Evolutionary conservation across 2,113 vertebrate genomes (phyloP).

Genomic region (Aphyosemion australe): DNA sequence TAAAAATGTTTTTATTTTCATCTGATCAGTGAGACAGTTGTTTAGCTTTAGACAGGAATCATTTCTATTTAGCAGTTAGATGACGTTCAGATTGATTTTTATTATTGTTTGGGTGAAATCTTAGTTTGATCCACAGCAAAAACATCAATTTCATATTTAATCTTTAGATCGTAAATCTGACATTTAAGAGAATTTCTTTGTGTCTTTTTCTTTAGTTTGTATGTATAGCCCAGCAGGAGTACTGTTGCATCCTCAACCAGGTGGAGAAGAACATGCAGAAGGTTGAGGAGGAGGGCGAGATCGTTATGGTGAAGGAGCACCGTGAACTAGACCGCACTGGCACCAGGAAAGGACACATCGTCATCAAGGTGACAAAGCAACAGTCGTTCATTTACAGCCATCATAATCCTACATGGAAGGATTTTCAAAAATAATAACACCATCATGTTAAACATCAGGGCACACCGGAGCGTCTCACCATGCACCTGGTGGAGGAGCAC

Average conservation of each 20-base stretch:
- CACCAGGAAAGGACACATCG: slow-evolving; percentile 98
- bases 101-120: too few relatives aligned
- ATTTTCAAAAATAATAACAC: background rate
- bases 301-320: slow-evolving; percentile 99
- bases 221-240: slow-evolving; percentile 98
- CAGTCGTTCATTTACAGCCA: background rate
- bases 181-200: background rate
- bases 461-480: slow-evolving; percentile 93
- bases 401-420: background rate
- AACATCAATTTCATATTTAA: too few relatives aligned
- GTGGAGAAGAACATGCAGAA: slow-evolving; percentile 99
- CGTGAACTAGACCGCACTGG: slow-evolving; percentile 96
- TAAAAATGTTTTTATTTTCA: slow-evolving; percentile 16
- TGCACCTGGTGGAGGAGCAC: slow-evolving; percentile 99
- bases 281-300: slow-evolving; percentile 98
- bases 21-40: slow-evolving; percentile 1
- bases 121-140: too few relatives aligned
- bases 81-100: background rate
- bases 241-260: slow-evolving; percentile 98
- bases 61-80: background rate
- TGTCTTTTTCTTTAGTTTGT: slow-evolving; percentile 86
- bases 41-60: background rate
- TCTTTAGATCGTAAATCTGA: too few relatives aligned
- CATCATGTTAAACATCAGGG: slow-evolving; percentile 77
- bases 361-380: slow-evolving; percentile 89